Conservation (phyloP, 1,140 invertebrate genomes). For the Drosophila ogumai region DNA sequence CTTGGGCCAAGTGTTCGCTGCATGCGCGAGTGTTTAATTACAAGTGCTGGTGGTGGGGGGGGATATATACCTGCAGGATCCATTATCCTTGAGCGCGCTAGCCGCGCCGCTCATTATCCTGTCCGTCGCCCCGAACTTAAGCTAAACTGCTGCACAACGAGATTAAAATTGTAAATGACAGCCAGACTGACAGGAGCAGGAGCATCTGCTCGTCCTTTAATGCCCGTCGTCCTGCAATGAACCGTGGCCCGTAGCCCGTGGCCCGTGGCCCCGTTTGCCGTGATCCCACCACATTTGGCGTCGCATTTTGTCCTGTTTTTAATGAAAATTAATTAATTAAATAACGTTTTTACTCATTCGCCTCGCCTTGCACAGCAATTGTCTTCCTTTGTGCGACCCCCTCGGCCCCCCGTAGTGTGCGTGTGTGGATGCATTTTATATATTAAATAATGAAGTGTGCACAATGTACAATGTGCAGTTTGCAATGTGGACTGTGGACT, state of each 20-base stretch:
- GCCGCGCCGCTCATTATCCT: slow-evolving; percentile 62
- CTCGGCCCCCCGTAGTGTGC: background rate
- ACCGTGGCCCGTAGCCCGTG: background rate
- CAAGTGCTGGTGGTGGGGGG: no score
- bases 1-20: slow-evolving; percentile 33
- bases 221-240: slow-evolving; percentile 2
- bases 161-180: slow-evolving; percentile 84
- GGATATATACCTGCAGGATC: slow-evolving; percentile 26
- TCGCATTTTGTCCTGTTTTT: slow-evolving; percentile 70
- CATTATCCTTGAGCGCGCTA: slow-evolving; percentile 17
- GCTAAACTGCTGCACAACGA: slow-evolving; percentile 80
- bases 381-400: slow-evolving; percentile 18
- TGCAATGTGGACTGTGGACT: background rate
- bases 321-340: slow-evolving; percentile 83
- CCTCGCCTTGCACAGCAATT: slow-evolving; percentile 45
- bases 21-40: slow-evolving; percentile 74
- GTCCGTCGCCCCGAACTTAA: slow-evolving; percentile 57
- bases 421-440: slow-evolving; percentile 47
- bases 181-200: slow-evolving; percentile 61
- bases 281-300: slow-evolving; percentile 33
- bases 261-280: background rate
- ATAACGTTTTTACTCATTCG: slow-evolving; percentile 74
- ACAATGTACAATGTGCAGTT: slow-evolving; percentile 14
- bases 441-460: slow-evolving; percentile 43
- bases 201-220: slow-evolving; percentile 28